These are phyloP conservation scores for Macrocentrus cingulum DNA, from an alignment of 1,140 invertebrate species.

Conservation along the genomic window DNA sequence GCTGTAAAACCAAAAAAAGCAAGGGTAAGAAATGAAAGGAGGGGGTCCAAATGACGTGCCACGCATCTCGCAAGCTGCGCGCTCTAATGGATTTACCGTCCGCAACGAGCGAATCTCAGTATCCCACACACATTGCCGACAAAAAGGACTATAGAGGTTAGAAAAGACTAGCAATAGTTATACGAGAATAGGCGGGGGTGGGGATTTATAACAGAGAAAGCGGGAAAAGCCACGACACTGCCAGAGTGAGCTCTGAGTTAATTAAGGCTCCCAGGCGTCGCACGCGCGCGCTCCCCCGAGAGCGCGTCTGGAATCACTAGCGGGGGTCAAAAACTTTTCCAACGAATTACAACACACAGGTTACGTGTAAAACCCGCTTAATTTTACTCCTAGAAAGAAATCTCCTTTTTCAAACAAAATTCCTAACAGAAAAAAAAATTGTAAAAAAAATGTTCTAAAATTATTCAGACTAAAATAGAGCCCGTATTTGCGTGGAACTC, in stretches of 20 bases:
- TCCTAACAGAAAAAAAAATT: no score
- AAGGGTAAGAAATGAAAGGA: no score
- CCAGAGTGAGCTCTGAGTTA: background rate
- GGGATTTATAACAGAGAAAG: constrained; percentile 6
- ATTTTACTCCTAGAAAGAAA: no score
- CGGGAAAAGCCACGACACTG: constrained; percentile 15
- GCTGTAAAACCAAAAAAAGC: no score
- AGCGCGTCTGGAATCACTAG: constrained; percentile 1
- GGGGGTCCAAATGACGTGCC: no score
- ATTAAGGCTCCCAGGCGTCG: constrained; percentile 9
- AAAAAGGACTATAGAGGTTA: background rate
- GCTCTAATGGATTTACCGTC: constrained; percentile 16
- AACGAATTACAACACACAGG: background rate
- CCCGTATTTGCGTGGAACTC: constrained; percentile 7
- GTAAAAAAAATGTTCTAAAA: no score
- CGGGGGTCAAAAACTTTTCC: constrained; percentile 5
- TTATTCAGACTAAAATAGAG: background rate
- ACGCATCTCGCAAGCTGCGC: constrained; percentile 3
- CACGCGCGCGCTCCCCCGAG: background rate
- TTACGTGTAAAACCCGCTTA: no score
- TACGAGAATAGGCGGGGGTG: background rate
- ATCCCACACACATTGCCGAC: background rate
- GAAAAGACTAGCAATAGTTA: constrained; percentile 1
- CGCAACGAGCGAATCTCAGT: constrained; percentile 13
- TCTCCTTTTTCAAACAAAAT: no score